These are phyloP conservation scores for Rachycentron canadum DNA, from an alignment of 2,797 vertebrate species.

Conservation along the genomic window DNA sequence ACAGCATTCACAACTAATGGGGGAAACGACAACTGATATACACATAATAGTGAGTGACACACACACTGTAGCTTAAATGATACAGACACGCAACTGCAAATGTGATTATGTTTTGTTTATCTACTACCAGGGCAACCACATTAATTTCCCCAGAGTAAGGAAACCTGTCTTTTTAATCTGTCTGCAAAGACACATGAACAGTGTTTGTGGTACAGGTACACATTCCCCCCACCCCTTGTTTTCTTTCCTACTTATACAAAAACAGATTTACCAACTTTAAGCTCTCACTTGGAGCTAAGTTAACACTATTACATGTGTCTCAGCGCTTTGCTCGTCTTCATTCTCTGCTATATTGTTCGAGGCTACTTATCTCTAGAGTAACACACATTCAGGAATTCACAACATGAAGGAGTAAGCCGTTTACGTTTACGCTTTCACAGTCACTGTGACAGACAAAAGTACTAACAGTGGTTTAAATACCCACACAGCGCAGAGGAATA, in stretches of 20 bases:
- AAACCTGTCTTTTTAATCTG: constrained; percentile 15
- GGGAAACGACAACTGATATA: constrained; percentile 29
- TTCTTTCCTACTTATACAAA: not conserved
- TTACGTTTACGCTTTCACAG: constrained; percentile 18
- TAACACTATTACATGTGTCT: constrained; percentile 5
- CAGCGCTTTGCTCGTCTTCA: not conserved
- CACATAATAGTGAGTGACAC: constrained; percentile 11
- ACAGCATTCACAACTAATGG: constrained; percentile 47
- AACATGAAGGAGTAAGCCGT: constrained; percentile 17
- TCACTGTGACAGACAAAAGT: constrained; percentile 14
- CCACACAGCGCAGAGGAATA: constrained; percentile 11
- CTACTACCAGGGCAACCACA: constrained; percentile 13
- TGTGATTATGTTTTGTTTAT: constrained; percentile 41
- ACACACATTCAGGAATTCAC: constrained; percentile 31
- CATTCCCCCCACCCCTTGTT: not conserved
- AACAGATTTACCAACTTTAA: not conserved
- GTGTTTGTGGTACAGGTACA: not conserved
- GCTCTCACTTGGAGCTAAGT: not conserved
- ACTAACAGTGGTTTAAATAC: constrained; percentile 34
- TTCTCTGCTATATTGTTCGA: constrained; percentile 8
- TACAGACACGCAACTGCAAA: constrained; percentile 6
- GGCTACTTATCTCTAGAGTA: constrained; percentile 27
- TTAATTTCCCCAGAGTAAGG: constrained; percentile 43
- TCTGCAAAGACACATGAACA: not conserved
- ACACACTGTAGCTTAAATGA: constrained; percentile 24